phyloP scores from a whole-genome alignment of 2,888 invertebrate species.

The Stenichneumon culpator region DNA sequence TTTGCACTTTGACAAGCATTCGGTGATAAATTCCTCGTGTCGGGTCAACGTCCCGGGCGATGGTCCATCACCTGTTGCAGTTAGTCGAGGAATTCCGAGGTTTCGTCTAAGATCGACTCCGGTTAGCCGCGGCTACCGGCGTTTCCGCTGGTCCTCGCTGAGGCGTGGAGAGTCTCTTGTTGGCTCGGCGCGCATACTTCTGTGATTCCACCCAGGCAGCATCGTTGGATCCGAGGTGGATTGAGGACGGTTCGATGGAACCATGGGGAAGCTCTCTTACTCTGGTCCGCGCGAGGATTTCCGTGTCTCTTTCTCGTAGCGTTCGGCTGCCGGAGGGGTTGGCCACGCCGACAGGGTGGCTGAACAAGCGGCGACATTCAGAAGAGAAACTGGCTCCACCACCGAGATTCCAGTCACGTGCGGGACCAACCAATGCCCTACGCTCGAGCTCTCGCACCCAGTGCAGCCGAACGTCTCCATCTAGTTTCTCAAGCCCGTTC shows the following conservation, averaged over 20 bases:
- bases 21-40: constrained; percentile 2
- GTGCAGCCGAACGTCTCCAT: constrained; percentile 72
- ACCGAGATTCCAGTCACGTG: constrained; percentile 80
- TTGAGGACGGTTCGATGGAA: background rate
- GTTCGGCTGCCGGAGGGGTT: constrained; percentile 5
- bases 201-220: constrained; percentile 19
- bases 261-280: constrained; percentile 8
- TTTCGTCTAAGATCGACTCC: constrained; percentile 20
- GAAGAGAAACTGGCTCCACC: constrained; percentile 68
- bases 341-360: constrained; percentile 53
- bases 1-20: background rate
- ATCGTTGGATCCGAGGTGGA: background rate
- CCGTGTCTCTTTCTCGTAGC: constrained; percentile 25
- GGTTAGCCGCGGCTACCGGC: constrained; percentile 20
- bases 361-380: constrained; percentile 71
- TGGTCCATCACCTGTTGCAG: constrained; percentile 4
- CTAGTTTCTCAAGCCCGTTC: constrained; percentile 71
- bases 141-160: constrained; percentile 14
- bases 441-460: constrained; percentile 8
- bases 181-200: constrained; percentile 22
- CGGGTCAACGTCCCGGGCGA: background rate
- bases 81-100: constrained; percentile 12
- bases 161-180: constrained; percentile 3
- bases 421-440: constrained; percentile 76
- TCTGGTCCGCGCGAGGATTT: constrained; percentile 51